Conservation (phyloP, 1,140 invertebrate species). For the Phymastichus coffea region DNA sequence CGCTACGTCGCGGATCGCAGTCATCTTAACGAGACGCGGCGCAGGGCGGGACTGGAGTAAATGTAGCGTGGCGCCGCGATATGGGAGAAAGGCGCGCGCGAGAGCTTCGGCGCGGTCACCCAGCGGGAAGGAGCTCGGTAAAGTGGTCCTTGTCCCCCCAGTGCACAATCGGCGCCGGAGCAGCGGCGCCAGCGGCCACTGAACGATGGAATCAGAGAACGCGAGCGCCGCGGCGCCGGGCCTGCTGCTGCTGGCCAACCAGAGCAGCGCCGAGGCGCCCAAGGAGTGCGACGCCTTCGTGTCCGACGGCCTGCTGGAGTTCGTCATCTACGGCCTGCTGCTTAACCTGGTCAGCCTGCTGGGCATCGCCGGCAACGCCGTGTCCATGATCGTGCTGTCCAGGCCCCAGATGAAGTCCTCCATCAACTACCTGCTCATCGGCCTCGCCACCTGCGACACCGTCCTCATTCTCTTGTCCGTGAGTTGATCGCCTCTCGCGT, state of each 20-base stretch:
- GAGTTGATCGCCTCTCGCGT: constrained; percentile 28
- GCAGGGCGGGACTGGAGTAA: no score
- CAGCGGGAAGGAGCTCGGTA: no score
- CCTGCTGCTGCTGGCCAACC: no score
- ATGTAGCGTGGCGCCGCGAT: no score
- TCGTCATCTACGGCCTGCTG: constrained; percentile 81
- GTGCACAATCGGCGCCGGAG: not conserved
- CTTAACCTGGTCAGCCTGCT: constrained; percentile 79
- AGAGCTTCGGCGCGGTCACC: constrained; percentile 3
- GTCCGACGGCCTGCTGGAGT: constrained; percentile 67
- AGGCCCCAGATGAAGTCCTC: constrained; percentile 91
- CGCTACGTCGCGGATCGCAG: no score
- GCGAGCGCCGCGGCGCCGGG: constrained; percentile 19
- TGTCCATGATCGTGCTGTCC: constrained; percentile 87
- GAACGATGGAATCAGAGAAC: constrained; percentile 26
- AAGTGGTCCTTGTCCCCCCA: no score
- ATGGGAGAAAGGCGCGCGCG: not conserved
- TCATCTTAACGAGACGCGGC: no score
- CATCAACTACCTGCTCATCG: constrained; percentile 90
- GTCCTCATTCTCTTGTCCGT: constrained; percentile 80
- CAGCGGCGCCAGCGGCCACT: constrained; percentile 25
- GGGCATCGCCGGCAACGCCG: constrained; percentile 85
- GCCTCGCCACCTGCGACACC: constrained; percentile 88
- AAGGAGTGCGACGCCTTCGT: constrained; percentile 51
- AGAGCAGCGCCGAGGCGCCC: constrained; percentile 8